A percentile compares a stretch with the other conserved stretches of the same genome.
Conservation (phyloP, 92 coral and sea anemone species). For the Palythoa grandis region DNA sequence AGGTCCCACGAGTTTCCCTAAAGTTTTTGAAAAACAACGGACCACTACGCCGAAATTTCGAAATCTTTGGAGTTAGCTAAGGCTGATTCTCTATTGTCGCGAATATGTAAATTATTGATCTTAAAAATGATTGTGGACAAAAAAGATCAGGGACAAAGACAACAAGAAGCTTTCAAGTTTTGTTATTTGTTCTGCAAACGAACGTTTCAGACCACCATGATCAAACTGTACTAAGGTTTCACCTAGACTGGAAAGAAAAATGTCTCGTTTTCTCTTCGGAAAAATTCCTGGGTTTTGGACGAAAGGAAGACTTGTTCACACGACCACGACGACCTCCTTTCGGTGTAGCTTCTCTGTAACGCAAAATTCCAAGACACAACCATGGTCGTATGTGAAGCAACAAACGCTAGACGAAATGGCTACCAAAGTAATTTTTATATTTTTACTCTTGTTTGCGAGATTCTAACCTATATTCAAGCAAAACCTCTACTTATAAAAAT, state of each 20-base stretch:
- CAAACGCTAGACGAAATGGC: slow-evolving; percentile 88
- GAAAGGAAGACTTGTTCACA: slow-evolving; percentile 43
- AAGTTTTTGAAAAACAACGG: no score
- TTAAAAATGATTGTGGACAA: not conserved
- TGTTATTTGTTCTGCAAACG: not conserved
- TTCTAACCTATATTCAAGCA: not conserved
- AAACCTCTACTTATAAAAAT: not conserved
- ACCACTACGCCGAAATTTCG: not conserved
- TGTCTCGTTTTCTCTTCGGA: slow-evolving; percentile 50
- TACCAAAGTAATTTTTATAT: slow-evolving; percentile 68
- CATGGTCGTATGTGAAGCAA: slow-evolving; percentile 93
- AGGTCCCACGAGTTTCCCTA: not conserved
- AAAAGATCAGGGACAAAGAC: not conserved
- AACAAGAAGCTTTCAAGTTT: not conserved
- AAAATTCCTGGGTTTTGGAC: slow-evolving; percentile 22
- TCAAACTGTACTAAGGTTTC: not conserved
- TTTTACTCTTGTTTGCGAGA: not conserved
- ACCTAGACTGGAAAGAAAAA: not conserved
- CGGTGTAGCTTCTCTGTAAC: slow-evolving; percentile 68
- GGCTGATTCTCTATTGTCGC: not conserved
- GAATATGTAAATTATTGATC: not conserved
- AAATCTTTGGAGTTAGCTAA: not conserved
- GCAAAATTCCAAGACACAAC: slow-evolving; percentile 84
- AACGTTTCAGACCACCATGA: not conserved
- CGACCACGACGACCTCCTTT: slow-evolving; percentile 51